Base-by-base conservation (phyloP, 1,140 invertebrate genomes). In the Megalopta genalis region DNA sequence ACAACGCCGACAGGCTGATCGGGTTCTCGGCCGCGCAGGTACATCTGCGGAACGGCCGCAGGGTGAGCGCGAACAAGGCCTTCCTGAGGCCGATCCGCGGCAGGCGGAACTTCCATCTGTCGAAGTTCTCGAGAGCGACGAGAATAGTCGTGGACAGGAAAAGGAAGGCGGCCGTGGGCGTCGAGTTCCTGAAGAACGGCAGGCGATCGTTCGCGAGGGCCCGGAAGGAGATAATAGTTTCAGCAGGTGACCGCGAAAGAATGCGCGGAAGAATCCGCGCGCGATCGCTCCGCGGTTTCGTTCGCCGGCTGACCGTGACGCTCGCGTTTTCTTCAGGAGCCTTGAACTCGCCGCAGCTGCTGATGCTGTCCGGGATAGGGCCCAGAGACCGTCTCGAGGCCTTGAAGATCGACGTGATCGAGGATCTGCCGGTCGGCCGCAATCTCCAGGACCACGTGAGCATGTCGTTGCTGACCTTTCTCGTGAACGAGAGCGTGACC, bases 381-480 rank as follows among this genome's bases (percentile, higher is more conserved):
- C 94, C 95, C 0, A 89, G 80, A 52, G 82, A 93, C 12, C 94
- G 95, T 78, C 85, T 95, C 1, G 32, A 88, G n/a, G 83, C 84
- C 12, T 81, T 94, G 3, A 90, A 90, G 27, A 95, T 96, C 39
- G 77, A 90, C 0, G 92, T 95, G 0, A 80, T 96, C 18, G 91
- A 94, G 75, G 94, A 97, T 88, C 92, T 97, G 0, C 95, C 95
- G 0, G 96, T 98, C 0, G 97, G 97, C 1, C 94, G 95, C 74
- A 98, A 98, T 90, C 93, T 98, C 0, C 95, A 96, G 87, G 96
- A 97, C 90, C 97, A 97, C 84, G 94, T 96, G 25, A 96, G 95
- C 1, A 94, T 96, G 64, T 95, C 95, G 27, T 95, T 95, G 3
- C 91, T 97, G 69, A 95, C 94, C 0, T 97, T 96, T 85, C 90